Base-by-base conservation (phyloP, 2,113 vertebrate genomes). In the Sclerurus mexicanus region DNA sequence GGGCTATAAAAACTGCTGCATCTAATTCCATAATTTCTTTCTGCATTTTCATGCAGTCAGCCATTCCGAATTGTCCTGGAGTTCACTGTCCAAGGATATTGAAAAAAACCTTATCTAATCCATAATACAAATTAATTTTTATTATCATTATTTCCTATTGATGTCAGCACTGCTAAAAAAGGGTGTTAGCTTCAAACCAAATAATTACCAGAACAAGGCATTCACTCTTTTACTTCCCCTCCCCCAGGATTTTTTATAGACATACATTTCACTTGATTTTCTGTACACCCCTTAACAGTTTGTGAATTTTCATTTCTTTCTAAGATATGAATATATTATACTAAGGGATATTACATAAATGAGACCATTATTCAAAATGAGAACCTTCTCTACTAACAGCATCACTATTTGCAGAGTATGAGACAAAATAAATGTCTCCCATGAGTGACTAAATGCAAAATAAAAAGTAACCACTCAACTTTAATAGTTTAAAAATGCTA, bases 401-500 rank as follows among this genome's bases (percentile, higher is more conserved):
- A 97, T 95, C 96, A 97, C 97, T 98, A 97, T 98, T 98, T 98
- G 98, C 97, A 95, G 97, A 94, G 93, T 84, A 95, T 92, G 94
- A 98, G 96, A 97, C 97, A 98, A 98, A 98, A 98, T 98, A 98
- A 98, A 98, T 98, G 96, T 97, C 97, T 98, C 98, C 97, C 98
- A 94, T 96, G 98, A 98, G 98, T 98, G 97, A 98, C 97, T 98
- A 98, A 98, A 98, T 98, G 98, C 97, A 98, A 98, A 98, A 98
- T 98, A 98, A 98, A 98, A 98, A 98, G 98, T 98, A 98, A 98
- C 98, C 97, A 98, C 98, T 98, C 98, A 97, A 97, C 98, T 98
- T 98, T 97, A 98, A 98, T 98, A 98, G 98, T 98, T 98, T 98
- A 97, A 98, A 98, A 98, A 98, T 95, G 97, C 98, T 98, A 98